A percentile compares a stretch with the other conserved stretches of the same genome.
Conservation (phyloP, 2,113 vertebrate genomes). For the Peucedramus taeniatus region DNA sequence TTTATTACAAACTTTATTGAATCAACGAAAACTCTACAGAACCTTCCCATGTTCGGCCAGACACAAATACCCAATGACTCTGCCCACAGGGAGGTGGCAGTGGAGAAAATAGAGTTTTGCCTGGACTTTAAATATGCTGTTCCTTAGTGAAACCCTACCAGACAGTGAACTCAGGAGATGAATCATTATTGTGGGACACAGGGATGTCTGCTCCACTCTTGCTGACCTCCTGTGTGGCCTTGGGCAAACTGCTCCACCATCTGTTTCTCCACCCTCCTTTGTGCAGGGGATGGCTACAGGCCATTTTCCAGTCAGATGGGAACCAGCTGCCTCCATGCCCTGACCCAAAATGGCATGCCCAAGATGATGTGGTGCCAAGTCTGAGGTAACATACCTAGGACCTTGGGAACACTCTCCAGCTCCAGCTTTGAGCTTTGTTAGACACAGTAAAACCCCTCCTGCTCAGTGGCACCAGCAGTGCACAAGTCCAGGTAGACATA, state of each 20-base stretch:
- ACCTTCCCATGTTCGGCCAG: background rate
- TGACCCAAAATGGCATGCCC: background rate
- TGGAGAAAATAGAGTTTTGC: background rate
- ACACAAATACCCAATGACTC: background rate
- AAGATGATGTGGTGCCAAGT: background rate
- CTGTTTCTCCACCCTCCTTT: constrained; percentile 1
- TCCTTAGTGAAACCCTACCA: background rate
- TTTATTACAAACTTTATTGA: background rate
- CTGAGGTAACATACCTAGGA: background rate
- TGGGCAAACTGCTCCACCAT: constrained; percentile 16
- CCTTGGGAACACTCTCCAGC: background rate
- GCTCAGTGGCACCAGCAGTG: background rate
- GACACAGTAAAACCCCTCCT: accelerated
- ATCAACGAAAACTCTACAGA: background rate
- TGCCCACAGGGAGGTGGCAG: background rate
- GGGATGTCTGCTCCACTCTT: background rate
- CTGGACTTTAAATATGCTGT: background rate
- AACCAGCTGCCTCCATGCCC: background rate
- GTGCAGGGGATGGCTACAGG: background rate
- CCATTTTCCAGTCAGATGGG: background rate
- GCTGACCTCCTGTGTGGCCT: background rate
- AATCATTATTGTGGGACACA: background rate
- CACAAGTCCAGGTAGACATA: background rate
- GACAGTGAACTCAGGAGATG: background rate
- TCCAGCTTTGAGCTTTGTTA: background rate